These are phyloP conservation scores for Loriculus beryllinus DNA, from an alignment of 2,797 vertebrate species.

Conservation along the genomic window DNA sequence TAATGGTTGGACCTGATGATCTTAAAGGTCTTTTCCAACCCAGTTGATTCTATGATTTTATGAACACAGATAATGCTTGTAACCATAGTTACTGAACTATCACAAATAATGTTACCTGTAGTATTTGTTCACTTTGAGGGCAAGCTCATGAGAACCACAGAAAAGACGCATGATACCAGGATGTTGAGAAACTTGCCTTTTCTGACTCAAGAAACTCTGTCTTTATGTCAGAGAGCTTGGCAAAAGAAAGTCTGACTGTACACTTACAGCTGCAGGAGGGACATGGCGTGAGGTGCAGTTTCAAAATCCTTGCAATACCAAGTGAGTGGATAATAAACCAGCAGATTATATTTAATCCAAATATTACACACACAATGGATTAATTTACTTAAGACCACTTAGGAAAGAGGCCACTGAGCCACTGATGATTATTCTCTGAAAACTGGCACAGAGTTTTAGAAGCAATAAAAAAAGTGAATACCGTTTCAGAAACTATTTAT, in stretches of 20 bases:
- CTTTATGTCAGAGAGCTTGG: not conserved
- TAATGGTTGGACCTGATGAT: not conserved
- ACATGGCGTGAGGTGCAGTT: not conserved
- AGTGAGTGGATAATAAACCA: not conserved
- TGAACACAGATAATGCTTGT: not conserved
- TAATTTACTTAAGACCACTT: not conserved
- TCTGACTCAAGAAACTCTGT: not conserved
- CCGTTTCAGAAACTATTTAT: not conserved
- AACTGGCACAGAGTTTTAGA: not conserved
- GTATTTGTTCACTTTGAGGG: not conserved
- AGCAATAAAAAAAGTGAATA: not conserved
- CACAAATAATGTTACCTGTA: not conserved
- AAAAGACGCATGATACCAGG: not conserved
- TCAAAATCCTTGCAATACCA: not conserved
- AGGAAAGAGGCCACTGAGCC: not conserved
- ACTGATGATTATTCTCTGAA: not conserved
- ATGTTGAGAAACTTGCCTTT: not conserved
- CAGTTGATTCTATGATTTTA: not conserved
- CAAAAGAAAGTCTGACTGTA: not conserved
- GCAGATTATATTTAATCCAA: not conserved
- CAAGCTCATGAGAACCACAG: not conserved
- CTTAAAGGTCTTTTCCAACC: not conserved
- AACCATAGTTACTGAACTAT: not conserved
- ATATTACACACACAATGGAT: not conserved
- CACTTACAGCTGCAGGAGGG: not conserved